phyloP scores from a whole-genome alignment of 2,113 vertebrate genomes.

The Ailuropoda melanoleuca region DNA sequence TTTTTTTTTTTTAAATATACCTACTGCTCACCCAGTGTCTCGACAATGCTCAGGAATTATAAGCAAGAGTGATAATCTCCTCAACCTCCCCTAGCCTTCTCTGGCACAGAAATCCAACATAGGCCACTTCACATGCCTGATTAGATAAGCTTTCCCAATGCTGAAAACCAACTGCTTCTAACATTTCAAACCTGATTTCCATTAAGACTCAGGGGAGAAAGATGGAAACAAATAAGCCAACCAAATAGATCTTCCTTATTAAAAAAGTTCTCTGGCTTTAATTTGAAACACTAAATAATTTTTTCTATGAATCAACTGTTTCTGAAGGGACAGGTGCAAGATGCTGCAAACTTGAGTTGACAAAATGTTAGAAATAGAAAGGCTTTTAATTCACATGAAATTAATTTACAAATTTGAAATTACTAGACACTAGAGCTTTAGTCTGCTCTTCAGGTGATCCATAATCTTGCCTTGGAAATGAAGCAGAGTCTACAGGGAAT shows the following conservation, averaged over 20 bases:
- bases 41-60: slow-evolving; percentile 25
- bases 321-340: background rate
- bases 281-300: background rate
- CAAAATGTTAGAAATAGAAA: background rate
- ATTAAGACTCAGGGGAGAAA: slow-evolving; percentile 4
- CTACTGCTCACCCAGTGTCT: background rate
- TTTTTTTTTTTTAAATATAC: background rate
- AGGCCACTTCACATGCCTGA: slow-evolving; percentile 63
- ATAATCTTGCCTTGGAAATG: background rate
- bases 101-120: slow-evolving; percentile 44
- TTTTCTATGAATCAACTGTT: background rate
- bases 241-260: background rate
- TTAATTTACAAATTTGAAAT: slow-evolving; percentile 1
- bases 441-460: background rate
- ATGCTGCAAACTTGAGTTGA: background rate
- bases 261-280: background rate
- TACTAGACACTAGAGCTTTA: background rate
- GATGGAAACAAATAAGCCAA: slow-evolving; percentile 16
- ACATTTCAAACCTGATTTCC: slow-evolving; percentile 53
- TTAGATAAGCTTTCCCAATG: slow-evolving; percentile 51
- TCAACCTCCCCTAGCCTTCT: background rate
- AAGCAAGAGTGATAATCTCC: slow-evolving; percentile 32
- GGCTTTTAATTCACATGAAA: background rate
- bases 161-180: slow-evolving; percentile 45
- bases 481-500: background rate